A percentile compares a stretch with the other conserved stretches of the same genome.
Conservation (phyloP, 2,888 invertebrate species). For the Caenorhabditis plicata region DNA sequence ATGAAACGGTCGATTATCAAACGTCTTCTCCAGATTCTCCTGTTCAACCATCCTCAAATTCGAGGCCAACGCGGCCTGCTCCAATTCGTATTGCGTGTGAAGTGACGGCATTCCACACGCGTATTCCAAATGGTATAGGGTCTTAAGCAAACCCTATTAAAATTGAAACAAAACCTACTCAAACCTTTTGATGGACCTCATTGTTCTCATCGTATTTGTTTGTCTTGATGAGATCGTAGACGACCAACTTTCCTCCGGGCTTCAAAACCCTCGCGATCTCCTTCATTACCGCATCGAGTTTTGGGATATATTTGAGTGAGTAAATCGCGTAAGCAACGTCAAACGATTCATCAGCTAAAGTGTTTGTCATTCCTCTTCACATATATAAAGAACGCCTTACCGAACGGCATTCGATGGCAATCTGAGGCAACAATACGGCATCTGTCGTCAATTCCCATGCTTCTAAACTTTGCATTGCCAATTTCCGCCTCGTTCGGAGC, state of each 20-base stretch:
- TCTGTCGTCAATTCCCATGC: conserved; percentile 22
- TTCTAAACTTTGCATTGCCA: conserved; percentile 36
- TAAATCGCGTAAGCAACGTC: conserved; percentile 64
- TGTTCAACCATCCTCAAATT: conserved; percentile 20
- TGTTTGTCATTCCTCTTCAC: not conserved
- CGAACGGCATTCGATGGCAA: conserved; percentile 61
- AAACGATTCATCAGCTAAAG: conserved; percentile 20
- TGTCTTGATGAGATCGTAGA: conserved; percentile 64
- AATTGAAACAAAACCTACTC: conserved; percentile 1
- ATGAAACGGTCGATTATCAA: conserved; percentile 50
- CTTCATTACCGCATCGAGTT: conserved; percentile 50
- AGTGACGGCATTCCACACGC: conserved; percentile 64
- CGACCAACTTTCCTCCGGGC: conserved; percentile 55
- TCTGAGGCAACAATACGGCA: conserved; percentile 57
- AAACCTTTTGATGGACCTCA: conserved; percentile 47
- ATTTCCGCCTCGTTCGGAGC: conserved; percentile 58
- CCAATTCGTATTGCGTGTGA: conserved; percentile 56
- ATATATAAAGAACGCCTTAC: conserved; percentile 13
- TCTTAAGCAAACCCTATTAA: conserved; percentile 13
- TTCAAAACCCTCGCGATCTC: conserved; percentile 57
- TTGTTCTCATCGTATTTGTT: conserved; percentile 51
- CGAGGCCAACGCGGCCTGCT: conserved; percentile 34
- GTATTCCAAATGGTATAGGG: conserved; percentile 48
- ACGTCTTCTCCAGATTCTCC: conserved; percentile 36
- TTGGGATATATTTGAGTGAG: conserved; percentile 61